A percentile compares a stretch with the other conserved stretches of the same genome.
Conservation (phyloP, 2,797 vertebrate species). For the Megaceryle alcyon region DNA sequence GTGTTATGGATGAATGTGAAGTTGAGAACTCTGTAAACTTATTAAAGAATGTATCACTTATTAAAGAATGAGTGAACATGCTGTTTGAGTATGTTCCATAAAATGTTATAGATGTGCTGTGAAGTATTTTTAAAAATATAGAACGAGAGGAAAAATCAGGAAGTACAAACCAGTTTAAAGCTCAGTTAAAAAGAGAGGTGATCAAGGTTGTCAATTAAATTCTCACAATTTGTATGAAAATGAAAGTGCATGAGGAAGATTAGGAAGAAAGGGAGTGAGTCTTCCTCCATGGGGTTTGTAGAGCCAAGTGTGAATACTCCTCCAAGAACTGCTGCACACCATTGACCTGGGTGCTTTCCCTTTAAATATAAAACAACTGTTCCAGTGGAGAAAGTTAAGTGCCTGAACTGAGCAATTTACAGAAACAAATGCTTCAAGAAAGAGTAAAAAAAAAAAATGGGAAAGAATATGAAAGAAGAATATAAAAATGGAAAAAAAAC, state of each 20-base stretch:
- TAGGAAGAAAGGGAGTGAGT: neutral
- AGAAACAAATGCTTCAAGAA: neutral
- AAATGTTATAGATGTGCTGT: neutral
- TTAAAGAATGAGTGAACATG: neutral
- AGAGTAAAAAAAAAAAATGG: neutral
- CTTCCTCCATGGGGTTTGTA: neutral
- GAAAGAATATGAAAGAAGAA: neutral
- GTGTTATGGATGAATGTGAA: neutral
- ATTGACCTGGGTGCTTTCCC: neutral
- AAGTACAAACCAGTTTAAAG: neutral
- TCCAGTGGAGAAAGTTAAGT: neutral
- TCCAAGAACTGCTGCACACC: neutral
- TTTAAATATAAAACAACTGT: neutral
- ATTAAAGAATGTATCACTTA: neutral
- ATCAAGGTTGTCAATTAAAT: neutral
- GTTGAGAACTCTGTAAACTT: neutral
- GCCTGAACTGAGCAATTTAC: neutral
- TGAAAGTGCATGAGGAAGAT: neutral
- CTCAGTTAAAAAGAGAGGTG: neutral
- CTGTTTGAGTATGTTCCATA: neutral
- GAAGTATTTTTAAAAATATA: neutral
- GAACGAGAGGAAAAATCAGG: neutral
- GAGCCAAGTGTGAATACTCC: neutral
- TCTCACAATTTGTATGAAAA: neutral
- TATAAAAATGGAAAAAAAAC: neutral